phyloP scores from a whole-genome alignment of 2,113 vertebrate species.

The Mobula hypostoma region DNA sequence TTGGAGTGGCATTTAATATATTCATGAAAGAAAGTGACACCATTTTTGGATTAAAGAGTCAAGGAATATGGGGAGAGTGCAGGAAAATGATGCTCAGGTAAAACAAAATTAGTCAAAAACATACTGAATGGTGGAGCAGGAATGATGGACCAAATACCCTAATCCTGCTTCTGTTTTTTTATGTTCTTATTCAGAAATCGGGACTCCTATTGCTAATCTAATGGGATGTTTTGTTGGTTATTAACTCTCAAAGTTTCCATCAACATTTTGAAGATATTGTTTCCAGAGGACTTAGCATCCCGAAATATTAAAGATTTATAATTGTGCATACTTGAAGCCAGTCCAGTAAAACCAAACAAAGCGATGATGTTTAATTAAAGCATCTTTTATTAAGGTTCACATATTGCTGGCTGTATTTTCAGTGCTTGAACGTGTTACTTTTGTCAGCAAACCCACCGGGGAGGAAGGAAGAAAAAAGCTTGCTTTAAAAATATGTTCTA shows the following conservation, averaged over 20 bases:
- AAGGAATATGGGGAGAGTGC: too few species aligned
- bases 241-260: background rate
- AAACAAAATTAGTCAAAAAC: too few species aligned
- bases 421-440: background rate
- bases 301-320: background rate
- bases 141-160: too few species aligned
- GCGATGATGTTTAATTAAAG: background rate
- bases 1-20: too few species aligned
- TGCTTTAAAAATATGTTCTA: background rate
- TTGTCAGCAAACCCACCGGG: background rate
- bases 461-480: background rate
- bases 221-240: background rate
- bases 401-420: background rate
- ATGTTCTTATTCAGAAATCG: background rate
- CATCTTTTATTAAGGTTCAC: background rate
- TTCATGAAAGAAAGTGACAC: too few species aligned
- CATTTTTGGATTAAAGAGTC: too few species aligned
- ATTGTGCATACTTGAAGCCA: background rate
- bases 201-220: background rate
- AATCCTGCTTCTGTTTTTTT: background rate
- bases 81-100: too few species aligned
- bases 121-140: too few species aligned
- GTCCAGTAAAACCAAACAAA: background rate
- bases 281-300: background rate
- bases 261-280: background rate